A percentile compares a stretch with the other conserved stretches of the same genome.
Conservation (phyloP, 2,113 vertebrate genomes). For the Nibea coibor region DNA sequence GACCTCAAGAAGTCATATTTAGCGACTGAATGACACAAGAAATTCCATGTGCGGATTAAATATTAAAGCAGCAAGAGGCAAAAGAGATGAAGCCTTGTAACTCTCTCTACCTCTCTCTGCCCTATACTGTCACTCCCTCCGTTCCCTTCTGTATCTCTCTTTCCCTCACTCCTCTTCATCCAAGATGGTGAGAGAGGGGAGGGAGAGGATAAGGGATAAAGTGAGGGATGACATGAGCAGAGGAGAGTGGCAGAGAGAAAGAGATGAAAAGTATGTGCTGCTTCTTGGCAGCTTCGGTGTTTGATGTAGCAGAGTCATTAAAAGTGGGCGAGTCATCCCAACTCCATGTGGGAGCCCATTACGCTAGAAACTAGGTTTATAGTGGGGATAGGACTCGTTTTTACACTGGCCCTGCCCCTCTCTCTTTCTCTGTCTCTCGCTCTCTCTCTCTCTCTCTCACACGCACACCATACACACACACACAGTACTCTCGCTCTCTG, state of each 20-base stretch:
- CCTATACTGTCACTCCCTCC: not conserved
- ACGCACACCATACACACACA: too few species aligned
- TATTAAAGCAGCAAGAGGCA: slow-evolving; percentile 49
- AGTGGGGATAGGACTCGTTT: slow-evolving; percentile 33
- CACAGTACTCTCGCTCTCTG: too few species aligned
- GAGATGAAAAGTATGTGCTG: slow-evolving; percentile 22
- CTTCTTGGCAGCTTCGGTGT: slow-evolving; percentile 53
- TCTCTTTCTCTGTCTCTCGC: slow-evolving; percentile 1
- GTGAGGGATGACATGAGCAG: slow-evolving; percentile 17
- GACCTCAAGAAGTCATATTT: slow-evolving; percentile 55
- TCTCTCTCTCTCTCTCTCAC: too few species aligned
- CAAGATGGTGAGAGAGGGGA: slow-evolving; percentile 24
- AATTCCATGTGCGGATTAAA: slow-evolving; percentile 57
- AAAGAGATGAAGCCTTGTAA: slow-evolving; percentile 25
- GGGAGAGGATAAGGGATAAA: slow-evolving; percentile 1
- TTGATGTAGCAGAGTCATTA: slow-evolving; percentile 71
- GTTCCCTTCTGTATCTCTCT: not conserved
- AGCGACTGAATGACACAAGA: slow-evolving; percentile 40
- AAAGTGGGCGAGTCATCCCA: slow-evolving; percentile 44
- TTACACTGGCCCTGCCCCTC: not conserved
- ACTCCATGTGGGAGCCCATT: slow-evolving; percentile 50
- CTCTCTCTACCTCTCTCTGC: slow-evolving; percentile 1
- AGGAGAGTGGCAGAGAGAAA: slow-evolving; percentile 16
- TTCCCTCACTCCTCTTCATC: slow-evolving; percentile 15
- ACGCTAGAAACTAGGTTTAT: slow-evolving; percentile 35